phyloP scores from a whole-genome alignment of 2,797 vertebrate genomes.

The Anguilla anguilla region DNA sequence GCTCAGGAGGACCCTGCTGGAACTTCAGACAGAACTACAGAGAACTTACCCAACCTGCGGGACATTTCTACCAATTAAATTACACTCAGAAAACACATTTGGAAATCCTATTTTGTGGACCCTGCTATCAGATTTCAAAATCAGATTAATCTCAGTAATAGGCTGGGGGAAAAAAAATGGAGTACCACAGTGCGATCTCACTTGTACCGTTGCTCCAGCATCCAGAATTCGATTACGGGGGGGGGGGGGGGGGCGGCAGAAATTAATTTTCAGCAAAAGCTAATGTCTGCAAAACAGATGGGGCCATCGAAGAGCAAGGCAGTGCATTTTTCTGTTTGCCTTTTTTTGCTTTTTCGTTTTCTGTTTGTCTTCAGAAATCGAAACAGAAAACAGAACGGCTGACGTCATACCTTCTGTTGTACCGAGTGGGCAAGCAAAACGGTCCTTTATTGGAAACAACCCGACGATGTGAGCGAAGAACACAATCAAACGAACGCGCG shows the following conservation, averaged over 20 bases:
- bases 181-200: constrained; percentile 32
- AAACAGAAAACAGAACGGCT: neutral
- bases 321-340: neutral
- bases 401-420: neutral
- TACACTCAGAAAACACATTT: constrained; percentile 51
- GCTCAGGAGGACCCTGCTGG: neutral
- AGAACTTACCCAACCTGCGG: constrained; percentile 29
- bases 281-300: neutral
- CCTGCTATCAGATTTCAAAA: constrained; percentile 42
- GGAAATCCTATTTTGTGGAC: constrained; percentile 51
- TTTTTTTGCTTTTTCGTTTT: neutral
- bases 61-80: constrained; percentile 44
- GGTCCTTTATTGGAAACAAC: neutral
- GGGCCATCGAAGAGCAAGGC: neutral
- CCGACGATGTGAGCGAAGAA: neutral
- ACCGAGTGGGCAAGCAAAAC: neutral
- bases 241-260: neutral
- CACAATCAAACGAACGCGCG: neutral
- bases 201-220: constrained; percentile 31
- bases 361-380: neutral
- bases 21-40: neutral
- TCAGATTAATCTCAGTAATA: constrained; percentile 34
- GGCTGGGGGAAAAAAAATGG: constrained; percentile 28
- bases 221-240: constrained; percentile 35
- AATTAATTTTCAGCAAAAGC: neutral